These are phyloP conservation scores for Crotalus horridus DNA, from an alignment of 2,113 vertebrate genomes.

Conservation along the genomic window DNA sequence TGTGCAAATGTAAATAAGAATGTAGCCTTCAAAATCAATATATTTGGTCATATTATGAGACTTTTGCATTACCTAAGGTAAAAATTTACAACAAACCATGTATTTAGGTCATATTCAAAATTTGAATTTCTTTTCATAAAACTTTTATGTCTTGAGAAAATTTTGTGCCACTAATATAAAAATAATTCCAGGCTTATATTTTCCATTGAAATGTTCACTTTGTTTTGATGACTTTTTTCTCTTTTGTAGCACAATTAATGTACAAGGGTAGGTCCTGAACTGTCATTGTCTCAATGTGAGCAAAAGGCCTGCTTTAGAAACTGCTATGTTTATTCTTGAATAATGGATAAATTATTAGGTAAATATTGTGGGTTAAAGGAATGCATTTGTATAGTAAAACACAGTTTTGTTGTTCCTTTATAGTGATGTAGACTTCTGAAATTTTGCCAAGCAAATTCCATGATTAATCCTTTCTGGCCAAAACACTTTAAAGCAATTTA, in stretches of 20 bases:
- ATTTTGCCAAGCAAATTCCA: conserved; percentile 53
- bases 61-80: not conserved
- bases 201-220: not conserved
- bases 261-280: not conserved
- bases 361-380: conserved; percentile 39
- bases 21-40: not conserved
- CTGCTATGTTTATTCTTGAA: conserved; percentile 52
- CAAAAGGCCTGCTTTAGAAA: not conserved
- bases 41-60: not conserved
- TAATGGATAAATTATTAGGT: conserved; percentile 60
- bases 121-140: not conserved
- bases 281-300: not conserved
- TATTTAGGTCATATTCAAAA: not conserved
- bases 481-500: conserved; percentile 43
- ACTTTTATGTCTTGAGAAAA: not conserved
- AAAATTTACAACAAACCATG: not conserved
- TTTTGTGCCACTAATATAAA: not conserved
- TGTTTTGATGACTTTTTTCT: not conserved
- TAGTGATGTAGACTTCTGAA: conserved; percentile 65
- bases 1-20: not conserved
- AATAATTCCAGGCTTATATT: not conserved
- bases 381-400: conserved; percentile 59
- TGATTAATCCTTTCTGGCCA: conserved; percentile 59
- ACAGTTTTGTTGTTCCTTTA: conserved; percentile 66
- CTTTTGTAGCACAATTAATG: not conserved